A percentile compares a stretch with the other conserved stretches of the same genome.
Evolutionary conservation across 2,797 vertebrate genomes (phyloP).

Genomic region (Anguilla marmorata): DNA sequence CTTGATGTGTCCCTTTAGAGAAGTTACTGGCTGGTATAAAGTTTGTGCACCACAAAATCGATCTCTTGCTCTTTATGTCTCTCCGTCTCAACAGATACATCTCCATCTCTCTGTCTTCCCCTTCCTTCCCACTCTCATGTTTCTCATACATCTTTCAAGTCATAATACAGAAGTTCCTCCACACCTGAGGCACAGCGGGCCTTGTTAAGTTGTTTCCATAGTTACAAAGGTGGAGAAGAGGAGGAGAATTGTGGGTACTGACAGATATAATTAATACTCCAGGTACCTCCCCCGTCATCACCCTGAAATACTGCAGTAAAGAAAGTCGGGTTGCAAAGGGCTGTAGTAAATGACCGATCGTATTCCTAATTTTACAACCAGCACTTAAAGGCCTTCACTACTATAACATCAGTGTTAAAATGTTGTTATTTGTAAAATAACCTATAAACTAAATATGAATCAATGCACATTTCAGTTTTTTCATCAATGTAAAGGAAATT

Average conservation of each 20-base stretch:
- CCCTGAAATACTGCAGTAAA: conserved; percentile 44
- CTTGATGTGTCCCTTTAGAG: conserved; percentile 72
- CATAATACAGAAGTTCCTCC: conserved; percentile 59
- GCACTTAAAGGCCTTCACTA: not conserved
- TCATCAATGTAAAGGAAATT: not conserved
- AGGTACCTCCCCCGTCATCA: conserved; percentile 46
- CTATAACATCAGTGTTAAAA: not conserved
- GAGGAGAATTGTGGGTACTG: conserved; percentile 48
- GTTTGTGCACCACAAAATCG: conserved; percentile 59
- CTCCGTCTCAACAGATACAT: conserved; percentile 25
- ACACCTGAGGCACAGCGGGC: conserved; percentile 54
- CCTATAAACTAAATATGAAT: not conserved
- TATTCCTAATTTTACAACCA: not conserved
- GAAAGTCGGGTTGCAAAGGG: not conserved
- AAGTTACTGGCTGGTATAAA: conserved; percentile 71
- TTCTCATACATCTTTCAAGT: conserved; percentile 59
- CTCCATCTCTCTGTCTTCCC: conserved; percentile 37
- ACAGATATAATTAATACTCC: conserved; percentile 47
- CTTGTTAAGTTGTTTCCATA: conserved; percentile 69
- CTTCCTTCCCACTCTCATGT: conserved; percentile 55
- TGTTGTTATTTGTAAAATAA: not conserved
- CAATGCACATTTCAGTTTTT: not conserved
- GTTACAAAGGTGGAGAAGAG: conserved; percentile 72
- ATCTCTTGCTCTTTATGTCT: conserved; percentile 40
- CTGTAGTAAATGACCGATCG: not conserved